These are phyloP conservation scores for Poeciliopsis turrubarensis DNA, from an alignment of 2,113 vertebrate genomes.

Conservation along the genomic window DNA sequence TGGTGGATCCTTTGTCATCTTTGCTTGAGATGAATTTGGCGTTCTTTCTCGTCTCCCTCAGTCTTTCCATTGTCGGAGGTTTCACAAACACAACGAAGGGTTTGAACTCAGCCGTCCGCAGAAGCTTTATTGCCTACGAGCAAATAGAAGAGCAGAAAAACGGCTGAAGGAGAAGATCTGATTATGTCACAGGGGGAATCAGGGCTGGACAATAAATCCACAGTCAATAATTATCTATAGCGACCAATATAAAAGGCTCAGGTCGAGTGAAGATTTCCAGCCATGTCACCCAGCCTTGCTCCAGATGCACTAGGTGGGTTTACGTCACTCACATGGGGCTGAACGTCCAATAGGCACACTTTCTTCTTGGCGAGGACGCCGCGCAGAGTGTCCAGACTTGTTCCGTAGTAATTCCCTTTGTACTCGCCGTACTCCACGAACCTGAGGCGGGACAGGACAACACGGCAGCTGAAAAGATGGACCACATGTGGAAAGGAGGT, in stretches of 20 bases:
- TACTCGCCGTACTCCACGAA: constrained; percentile 96
- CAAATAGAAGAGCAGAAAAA: constrained; percentile 13
- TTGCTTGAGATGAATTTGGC: background rate
- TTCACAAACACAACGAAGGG: background rate
- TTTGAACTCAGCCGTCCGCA: background rate
- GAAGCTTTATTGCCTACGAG: background rate
- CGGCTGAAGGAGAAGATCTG: constrained; percentile 18
- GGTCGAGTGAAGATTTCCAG: too few species aligned
- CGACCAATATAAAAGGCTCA: too few species aligned
- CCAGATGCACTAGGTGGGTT: background rate
- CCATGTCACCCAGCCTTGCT: background rate
- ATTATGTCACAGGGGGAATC: constrained; percentile 1
- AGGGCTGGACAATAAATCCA: too few species aligned
- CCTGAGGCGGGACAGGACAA: constrained; percentile 71
- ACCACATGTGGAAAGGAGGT: too few species aligned
- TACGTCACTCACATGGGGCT: constrained; percentile 90
- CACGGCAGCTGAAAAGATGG: background rate
- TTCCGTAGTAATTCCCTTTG: constrained; percentile 95
- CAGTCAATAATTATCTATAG: too few species aligned
- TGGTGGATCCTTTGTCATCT: background rate
- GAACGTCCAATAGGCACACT: constrained; percentile 94
- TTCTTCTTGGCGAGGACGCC: constrained; percentile 94
- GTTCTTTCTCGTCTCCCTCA: background rate
- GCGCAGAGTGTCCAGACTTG: constrained; percentile 90
- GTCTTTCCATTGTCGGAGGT: background rate